These are phyloP conservation scores for Polymixis lichenea DNA, from an alignment of 2,888 invertebrate genomes.

Conservation along the genomic window DNA sequence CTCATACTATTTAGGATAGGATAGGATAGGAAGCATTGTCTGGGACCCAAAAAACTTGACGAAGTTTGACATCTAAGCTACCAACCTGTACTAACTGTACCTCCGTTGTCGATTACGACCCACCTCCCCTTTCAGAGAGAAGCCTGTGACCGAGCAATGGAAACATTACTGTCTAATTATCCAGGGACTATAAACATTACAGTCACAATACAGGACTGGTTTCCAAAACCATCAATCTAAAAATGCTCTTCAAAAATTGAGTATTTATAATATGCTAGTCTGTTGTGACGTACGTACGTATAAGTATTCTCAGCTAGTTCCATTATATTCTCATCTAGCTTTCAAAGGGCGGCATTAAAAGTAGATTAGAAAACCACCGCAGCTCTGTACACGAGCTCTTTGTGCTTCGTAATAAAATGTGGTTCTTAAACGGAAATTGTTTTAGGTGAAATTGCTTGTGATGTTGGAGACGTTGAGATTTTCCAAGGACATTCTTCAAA, in stretches of 20 bases:
- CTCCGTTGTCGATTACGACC: background rate
- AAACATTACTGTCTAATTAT: background rate
- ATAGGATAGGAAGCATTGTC: too few species aligned
- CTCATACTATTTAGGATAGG: too few species aligned
- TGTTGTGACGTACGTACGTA: background rate
- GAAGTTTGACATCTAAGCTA: background rate
- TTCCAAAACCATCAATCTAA: background rate
- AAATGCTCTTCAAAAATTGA: background rate
- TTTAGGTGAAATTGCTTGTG: constrained; percentile 35
- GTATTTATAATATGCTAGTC: background rate
- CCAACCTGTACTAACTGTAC: background rate
- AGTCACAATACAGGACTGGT: background rate
- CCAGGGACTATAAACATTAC: too few species aligned
- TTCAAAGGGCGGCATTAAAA: constrained; percentile 53
- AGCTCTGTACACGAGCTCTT: constrained; percentile 20
- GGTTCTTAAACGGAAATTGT: constrained; percentile 24
- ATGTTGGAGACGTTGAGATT: background rate
- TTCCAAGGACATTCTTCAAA: background rate
- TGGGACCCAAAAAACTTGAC: background rate
- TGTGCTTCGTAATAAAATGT: constrained; percentile 35
- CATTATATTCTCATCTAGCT: constrained; percentile 51
- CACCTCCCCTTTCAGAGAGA: background rate
- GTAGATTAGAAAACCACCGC: constrained; percentile 35
- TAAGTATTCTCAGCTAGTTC: constrained; percentile 3
- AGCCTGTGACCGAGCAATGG: background rate